Base-by-base conservation (phyloP, 2,888 invertebrate genomes). In the Monopis laevigella region DNA sequence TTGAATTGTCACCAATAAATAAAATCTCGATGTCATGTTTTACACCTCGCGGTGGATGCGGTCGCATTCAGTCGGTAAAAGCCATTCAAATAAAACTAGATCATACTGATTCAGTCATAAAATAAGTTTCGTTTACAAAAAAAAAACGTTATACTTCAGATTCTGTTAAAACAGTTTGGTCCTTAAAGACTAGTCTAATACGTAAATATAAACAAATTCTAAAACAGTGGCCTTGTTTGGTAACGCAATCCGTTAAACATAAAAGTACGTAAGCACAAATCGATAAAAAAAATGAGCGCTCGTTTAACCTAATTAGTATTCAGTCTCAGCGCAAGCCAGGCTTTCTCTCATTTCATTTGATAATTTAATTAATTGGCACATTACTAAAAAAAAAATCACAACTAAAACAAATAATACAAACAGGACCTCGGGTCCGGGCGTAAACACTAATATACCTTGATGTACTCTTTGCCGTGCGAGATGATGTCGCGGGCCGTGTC, bases 381-480 rank as follows among this genome's bases (percentile, higher is more conserved):
- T 73, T 64, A 64, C 67, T 16, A 21, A 21, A 21, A 36, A 36
- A 36, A 65, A 62, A 77, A 78, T 78, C 72, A 78, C 75, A 75
- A 75, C 65, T 66, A 74, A 72, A 64, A 55, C 53, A 72, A 69
- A 53, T 52, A 65, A 66, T 58, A 67, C 52, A 50, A 21, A 36
- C 36, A 16, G 58, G 65, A 65, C 73, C 71, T 70, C 67, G 65
- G 75, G 73, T 62, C 72, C 65, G 54, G 55, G 52, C 56, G 14
- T 32, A 13, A 41, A 47, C 47, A 50, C 73, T 74, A 86, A 71
- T 84, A 85, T 64, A 86, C 78, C 65, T 86, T 85, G 58, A 86
- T 84, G 67, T 86, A 86, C 62, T 84, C 83, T 71, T 86, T 86
- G 55, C 82, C 82, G 60, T 84, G 84, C 54, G 84, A 82, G 51